Conservation (phyloP, 2,797 vertebrate species). For the Hydrocynus forskahlii region DNA sequence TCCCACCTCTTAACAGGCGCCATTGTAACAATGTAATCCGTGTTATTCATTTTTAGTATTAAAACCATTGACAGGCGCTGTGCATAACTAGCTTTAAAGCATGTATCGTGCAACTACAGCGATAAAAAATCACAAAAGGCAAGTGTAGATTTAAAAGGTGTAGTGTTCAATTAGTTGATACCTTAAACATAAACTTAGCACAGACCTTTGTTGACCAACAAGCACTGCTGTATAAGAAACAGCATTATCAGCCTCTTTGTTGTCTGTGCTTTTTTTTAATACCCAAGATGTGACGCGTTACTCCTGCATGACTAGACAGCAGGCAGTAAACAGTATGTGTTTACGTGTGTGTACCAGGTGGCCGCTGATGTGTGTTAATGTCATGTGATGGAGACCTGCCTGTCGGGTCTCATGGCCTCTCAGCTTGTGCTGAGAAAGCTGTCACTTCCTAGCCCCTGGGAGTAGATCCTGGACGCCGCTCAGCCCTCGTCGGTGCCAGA, state of each 20-base stretch:
- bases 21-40: too few species aligned
- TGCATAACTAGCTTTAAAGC: too few species aligned
- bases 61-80: too few species aligned
- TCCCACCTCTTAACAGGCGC: too few species aligned
- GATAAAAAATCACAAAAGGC: too few species aligned
- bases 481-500: conserved; percentile 25
- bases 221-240: not conserved
- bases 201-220: too few species aligned
- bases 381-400: conserved; percentile 35
- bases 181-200: too few species aligned
- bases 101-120: too few species aligned
- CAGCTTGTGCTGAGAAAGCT: conserved; percentile 47
- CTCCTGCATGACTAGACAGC: conserved; percentile 26
- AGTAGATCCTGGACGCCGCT: conserved; percentile 8
- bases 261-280: conserved; percentile 27
- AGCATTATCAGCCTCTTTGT: not conserved
- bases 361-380: conserved; percentile 43
- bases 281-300: conserved; percentile 23
- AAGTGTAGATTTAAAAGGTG: too few species aligned
- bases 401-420: conserved; percentile 29
- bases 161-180: too few species aligned
- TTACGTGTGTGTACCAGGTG: conserved; percentile 27
- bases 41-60: too few species aligned
- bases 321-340: conserved; percentile 31
- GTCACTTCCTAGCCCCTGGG: conserved; percentile 45